Conservation (phyloP, 2,797 vertebrate genomes). For the Odontamblyopus rebecca region DNA sequence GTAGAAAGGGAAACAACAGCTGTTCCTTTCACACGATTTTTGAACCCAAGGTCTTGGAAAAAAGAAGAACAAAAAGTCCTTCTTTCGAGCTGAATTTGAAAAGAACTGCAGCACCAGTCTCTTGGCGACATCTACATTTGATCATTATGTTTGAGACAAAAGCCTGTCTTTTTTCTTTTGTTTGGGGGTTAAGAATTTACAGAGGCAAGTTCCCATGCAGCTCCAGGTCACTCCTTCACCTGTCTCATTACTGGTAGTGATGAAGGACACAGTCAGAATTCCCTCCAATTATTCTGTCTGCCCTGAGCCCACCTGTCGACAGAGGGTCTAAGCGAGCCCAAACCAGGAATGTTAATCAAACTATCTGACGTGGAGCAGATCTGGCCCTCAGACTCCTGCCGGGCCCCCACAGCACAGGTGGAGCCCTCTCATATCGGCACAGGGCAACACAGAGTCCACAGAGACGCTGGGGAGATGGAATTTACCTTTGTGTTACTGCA, state of each 20-base stretch:
- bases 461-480: not conserved
- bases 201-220: constrained; percentile 29
- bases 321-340: constrained; percentile 70
- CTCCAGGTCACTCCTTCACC: constrained; percentile 63
- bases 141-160: constrained; percentile 2
- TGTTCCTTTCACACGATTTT: constrained; percentile 91
- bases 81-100: constrained; percentile 60
- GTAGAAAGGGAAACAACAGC: constrained; percentile 83
- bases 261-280: constrained; percentile 83
- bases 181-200: not conserved
- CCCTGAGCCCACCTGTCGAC: constrained; percentile 82
- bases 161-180: constrained; percentile 10
- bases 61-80: constrained; percentile 47
- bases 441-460: not conserved
- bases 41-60: constrained; percentile 77
- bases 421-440: constrained; percentile 55
- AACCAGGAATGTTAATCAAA: constrained; percentile 76
- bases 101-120: constrained; percentile 59
- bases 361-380: constrained; percentile 61
- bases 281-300: constrained; percentile 72
- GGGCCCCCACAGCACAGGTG: constrained; percentile 69
- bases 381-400: constrained; percentile 56
- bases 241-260: constrained; percentile 80
- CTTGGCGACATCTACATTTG: constrained; percentile 39
- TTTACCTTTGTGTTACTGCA: not conserved